These are phyloP conservation scores for Sceloporus tristichus DNA, from an alignment of 2,113 vertebrate species.

Conservation along the genomic window DNA sequence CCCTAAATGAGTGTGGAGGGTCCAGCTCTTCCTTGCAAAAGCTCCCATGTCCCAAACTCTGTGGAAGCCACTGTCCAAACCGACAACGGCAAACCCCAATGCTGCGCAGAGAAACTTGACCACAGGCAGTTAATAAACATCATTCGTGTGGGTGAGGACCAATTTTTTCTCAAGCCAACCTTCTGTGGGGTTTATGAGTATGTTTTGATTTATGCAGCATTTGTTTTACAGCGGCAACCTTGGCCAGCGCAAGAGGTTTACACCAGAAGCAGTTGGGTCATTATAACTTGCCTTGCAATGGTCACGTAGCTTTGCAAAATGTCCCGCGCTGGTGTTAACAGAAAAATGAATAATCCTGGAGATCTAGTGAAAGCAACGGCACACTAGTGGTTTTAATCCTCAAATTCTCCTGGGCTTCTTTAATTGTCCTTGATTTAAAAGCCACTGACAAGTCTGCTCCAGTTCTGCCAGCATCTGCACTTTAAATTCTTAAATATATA, in stretches of 20 bases:
- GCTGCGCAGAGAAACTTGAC: fast-evolving
- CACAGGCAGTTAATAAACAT: fast-evolving
- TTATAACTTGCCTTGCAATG: fast-evolving
- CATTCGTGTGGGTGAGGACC: fast-evolving
- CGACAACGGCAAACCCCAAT: background rate
- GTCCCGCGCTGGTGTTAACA: background rate
- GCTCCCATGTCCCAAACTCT: background rate
- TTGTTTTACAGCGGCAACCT: background rate
- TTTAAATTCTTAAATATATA: background rate
- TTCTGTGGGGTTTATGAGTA: background rate
- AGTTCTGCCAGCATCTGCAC: background rate
- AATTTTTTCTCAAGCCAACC: background rate
- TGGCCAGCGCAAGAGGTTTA: background rate
- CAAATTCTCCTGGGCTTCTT: background rate
- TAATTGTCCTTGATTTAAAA: constrained; percentile 17
- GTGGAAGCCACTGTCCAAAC: background rate
- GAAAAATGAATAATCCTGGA: background rate
- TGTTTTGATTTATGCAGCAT: background rate
- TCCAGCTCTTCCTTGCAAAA: background rate
- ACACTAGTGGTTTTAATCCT: background rate
- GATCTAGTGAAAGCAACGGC: background rate
- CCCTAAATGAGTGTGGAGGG: background rate
- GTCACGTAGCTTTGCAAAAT: constrained; percentile 4
- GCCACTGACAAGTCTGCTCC: background rate
- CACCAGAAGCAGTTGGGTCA: background rate